Evolutionary conservation across 2,113 vertebrate genomes (phyloP).

Genomic region (Carassius gibelio): DNA sequence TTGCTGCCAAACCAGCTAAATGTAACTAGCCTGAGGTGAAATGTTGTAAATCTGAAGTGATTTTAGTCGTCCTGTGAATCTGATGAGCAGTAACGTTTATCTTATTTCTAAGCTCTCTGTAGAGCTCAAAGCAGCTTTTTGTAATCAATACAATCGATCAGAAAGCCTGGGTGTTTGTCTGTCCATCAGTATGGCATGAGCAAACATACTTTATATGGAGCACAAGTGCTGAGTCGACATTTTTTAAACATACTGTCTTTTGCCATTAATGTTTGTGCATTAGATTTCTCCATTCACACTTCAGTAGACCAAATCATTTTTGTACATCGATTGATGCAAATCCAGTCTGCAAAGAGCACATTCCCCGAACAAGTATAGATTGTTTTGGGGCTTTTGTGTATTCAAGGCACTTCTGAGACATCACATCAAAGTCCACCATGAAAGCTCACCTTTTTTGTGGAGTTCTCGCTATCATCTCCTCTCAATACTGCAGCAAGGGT

Average conservation of each 20-base stretch:
- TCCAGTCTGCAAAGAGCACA: background rate
- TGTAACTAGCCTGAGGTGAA: conserved; percentile 54
- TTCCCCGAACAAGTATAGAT: conserved; percentile 8
- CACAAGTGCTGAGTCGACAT: background rate
- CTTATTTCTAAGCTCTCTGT: conserved; percentile 66
- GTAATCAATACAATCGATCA: conserved; percentile 74
- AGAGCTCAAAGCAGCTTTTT: conserved; percentile 62
- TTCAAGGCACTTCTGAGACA: conserved; percentile 32
- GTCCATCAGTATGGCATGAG: background rate
- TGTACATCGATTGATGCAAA: conserved; percentile 10
- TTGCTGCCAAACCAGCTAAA: conserved; percentile 56
- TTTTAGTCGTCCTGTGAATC: conserved; percentile 67
- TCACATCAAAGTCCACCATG: conserved; percentile 42
- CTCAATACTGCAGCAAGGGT: conserved; percentile 32
- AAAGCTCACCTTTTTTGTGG: conserved; percentile 47
- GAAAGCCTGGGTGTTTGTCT: conserved; percentile 33
- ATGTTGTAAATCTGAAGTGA: conserved; percentile 70
- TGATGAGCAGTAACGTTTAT: conserved; percentile 70
- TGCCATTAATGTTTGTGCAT: background rate
- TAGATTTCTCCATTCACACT: conserved; percentile 13
- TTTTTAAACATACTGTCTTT: background rate
- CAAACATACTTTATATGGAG: background rate
- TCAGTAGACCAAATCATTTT: background rate
- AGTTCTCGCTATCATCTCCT: conserved; percentile 29
- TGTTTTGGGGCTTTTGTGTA: conserved; percentile 24